Percentiles rank a stretch among this genome's conserved stretches.
These are phyloP conservation scores for Neria commutata DNA, from an alignment of 2,888 invertebrate genomes.

Conservation along the genomic window DNA sequence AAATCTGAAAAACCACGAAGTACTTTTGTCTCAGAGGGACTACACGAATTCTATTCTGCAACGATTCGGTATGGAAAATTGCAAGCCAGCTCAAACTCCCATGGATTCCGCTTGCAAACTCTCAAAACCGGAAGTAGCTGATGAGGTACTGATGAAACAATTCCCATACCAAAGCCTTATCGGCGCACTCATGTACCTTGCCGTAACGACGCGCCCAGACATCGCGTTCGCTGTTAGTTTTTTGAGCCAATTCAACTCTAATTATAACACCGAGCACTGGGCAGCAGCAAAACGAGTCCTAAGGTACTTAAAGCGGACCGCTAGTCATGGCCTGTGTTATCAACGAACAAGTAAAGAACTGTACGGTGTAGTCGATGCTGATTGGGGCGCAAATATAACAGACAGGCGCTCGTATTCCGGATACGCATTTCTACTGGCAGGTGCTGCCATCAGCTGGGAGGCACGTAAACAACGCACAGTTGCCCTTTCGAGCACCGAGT, in stretches of 20 bases:
- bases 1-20: slow-evolving; percentile 4
- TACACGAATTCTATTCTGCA: slow-evolving; percentile 27
- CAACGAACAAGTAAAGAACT: slow-evolving; percentile 9
- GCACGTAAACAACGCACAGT: slow-evolving; percentile 31
- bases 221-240: slow-evolving; percentile 19
- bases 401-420: slow-evolving; percentile 33
- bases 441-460: slow-evolving; percentile 31
- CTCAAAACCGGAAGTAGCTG: background rate
- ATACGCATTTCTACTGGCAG: slow-evolving; percentile 28
- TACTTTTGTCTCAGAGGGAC: slow-evolving; percentile 1
- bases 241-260: slow-evolving; percentile 27
- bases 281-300: slow-evolving; percentile 30
- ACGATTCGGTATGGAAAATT: slow-evolving; percentile 24
- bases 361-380: slow-evolving; percentile 29
- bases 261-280: slow-evolving; percentile 28
- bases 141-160: slow-evolving; percentile 18
- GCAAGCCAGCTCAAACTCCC: slow-evolving; percentile 23
- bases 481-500: slow-evolving; percentile 29
- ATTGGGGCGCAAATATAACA: slow-evolving; percentile 28
- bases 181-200: slow-evolving; percentile 26
- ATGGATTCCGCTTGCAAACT: slow-evolving; percentile 23
- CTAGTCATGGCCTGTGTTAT: slow-evolving; percentile 22
- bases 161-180: slow-evolving; percentile 29
- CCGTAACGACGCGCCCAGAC: slow-evolving; percentile 26
- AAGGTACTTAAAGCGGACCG: slow-evolving; percentile 25